phyloP scores from a whole-genome alignment of 2,888 invertebrate species.

The Eretmocerus hayati region DNA sequence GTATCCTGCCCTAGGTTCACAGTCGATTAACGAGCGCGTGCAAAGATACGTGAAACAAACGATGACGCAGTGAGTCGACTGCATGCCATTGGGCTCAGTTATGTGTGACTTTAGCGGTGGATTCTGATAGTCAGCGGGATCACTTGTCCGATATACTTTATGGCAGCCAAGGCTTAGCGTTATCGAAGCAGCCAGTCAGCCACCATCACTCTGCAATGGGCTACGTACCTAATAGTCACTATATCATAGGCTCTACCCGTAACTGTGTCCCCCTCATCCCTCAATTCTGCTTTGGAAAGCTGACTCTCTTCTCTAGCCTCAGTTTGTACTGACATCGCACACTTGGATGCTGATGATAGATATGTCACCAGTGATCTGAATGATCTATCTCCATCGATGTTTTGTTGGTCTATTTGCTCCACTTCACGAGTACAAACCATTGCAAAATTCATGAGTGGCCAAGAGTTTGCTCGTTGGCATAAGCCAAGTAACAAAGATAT shows the following conservation, averaged over 20 bases:
- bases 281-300: conserved; percentile 8
- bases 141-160: conserved; percentile 31
- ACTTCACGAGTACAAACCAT: too few species aligned
- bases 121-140: conserved; percentile 48
- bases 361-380: background rate
- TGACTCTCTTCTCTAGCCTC: background rate
- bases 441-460: too few species aligned
- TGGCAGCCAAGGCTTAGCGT: conserved; percentile 26
- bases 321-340: conserved; percentile 16
- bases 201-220: conserved; percentile 46
- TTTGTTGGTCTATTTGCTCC: conserved; percentile 18
- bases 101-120: conserved; percentile 12
- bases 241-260: conserved; percentile 44
- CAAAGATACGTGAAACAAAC: too few species aligned
- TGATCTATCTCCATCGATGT: conserved; percentile 15
- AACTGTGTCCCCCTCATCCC: conserved; percentile 23
- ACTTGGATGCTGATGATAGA: conserved; percentile 13
- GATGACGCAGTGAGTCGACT: too few species aligned
- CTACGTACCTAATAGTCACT: conserved; percentile 48
- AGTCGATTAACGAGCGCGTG: too few species aligned
- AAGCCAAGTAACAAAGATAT: too few species aligned
- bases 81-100: too few species aligned
- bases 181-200: conserved; percentile 46
- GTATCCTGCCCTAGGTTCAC: too few species aligned
- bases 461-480: too few species aligned